Evolutionary conservation across 2,113 vertebrate genomes (phyloP).

Genomic region (Lophura nycthemera): DNA sequence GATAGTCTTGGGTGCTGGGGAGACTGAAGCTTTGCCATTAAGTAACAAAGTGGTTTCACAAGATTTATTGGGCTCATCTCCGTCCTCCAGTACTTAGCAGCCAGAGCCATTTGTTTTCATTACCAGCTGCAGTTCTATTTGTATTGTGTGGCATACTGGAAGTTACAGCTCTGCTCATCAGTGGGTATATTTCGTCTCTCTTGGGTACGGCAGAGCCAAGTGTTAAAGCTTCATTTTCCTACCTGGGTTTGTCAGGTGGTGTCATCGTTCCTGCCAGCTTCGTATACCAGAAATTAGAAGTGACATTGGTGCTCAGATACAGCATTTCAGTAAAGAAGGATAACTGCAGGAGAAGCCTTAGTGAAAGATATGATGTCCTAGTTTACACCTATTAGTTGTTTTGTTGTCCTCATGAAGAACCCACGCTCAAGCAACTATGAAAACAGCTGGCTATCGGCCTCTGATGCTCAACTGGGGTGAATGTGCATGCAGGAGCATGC

Average conservation of each 20-base stretch:
- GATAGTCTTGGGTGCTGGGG: background rate
- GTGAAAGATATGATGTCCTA: background rate
- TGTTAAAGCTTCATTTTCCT: background rate
- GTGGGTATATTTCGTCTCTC: background rate
- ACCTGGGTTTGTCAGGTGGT: background rate
- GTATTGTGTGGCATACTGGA: background rate
- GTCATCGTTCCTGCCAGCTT: background rate
- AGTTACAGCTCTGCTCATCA: background rate
- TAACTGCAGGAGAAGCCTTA: background rate
- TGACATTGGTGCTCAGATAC: background rate
- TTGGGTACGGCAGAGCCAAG: background rate
- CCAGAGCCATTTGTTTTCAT: background rate
- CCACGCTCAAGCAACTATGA: background rate
- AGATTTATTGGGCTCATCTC: background rate
- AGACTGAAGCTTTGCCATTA: background rate
- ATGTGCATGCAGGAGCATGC: background rate
- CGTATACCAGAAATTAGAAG: background rate
- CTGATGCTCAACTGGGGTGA: background rate
- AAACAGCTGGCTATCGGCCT: background rate
- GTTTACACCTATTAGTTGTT: background rate
- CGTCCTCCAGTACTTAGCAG: background rate
- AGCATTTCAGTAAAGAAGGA: background rate
- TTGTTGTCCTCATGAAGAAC: background rate
- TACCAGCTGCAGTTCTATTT: background rate
- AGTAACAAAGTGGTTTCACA: background rate